Evolutionary conservation across 2,113 vertebrate genomes (phyloP).

Genomic region (Peromyscus polionotus): DNA sequence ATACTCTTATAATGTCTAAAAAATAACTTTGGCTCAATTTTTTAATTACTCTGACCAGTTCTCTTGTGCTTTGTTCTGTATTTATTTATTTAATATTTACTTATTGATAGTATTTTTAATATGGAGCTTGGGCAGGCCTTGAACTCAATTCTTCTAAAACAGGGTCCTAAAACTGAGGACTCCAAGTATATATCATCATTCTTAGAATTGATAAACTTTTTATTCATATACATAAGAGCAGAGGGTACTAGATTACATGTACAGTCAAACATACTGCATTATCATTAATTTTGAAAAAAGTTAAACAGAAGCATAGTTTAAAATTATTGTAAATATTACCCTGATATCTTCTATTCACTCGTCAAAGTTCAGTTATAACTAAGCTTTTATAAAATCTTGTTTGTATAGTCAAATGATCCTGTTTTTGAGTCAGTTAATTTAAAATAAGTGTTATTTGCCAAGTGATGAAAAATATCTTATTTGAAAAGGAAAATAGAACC

Average conservation of each 20-base stretch:
- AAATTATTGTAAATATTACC: constrained; percentile 12
- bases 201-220: background rate
- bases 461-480: background rate
- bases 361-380: constrained; percentile 4
- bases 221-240: constrained; percentile 1
- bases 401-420: background rate
- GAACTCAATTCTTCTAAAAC: background rate
- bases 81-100: background rate
- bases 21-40: background rate
- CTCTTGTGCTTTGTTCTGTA: background rate
- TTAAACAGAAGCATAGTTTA: background rate
- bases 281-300: background rate
- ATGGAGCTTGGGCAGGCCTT: background rate
- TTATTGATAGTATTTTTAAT: background rate
- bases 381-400: constrained; percentile 11
- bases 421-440: constrained; percentile 6
- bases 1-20: background rate
- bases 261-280: background rate
- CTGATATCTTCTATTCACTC: background rate
- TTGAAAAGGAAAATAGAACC: background rate
- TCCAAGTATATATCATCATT: background rate
- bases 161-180: background rate
- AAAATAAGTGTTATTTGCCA: background rate
- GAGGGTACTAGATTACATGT: background rate
- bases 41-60: background rate